Conservation (phyloP, 2,113 vertebrate genomes). For the Rhizomys pruinosus region DNA sequence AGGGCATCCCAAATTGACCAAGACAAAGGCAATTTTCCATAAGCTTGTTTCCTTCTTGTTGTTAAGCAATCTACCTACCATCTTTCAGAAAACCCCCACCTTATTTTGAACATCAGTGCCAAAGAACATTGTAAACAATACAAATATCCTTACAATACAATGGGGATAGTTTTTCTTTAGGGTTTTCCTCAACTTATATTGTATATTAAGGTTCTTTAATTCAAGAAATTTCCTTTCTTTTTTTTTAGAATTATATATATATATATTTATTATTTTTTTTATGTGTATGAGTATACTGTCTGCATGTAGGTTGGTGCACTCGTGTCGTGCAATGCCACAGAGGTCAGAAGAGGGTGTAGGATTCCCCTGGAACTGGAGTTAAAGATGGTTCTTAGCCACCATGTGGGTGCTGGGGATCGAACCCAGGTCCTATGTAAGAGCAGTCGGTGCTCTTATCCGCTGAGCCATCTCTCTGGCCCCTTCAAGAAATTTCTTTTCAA, state of each 20-base stretch:
- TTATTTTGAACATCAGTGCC: background rate
- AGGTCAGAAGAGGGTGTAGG: too few relatives aligned
- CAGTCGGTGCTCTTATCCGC: too few relatives aligned
- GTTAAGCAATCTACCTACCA: background rate
- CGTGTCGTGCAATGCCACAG: too few relatives aligned
- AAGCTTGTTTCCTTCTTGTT: background rate
- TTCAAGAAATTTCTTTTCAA: background rate
- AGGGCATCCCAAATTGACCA: background rate
- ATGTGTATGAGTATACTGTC: too few relatives aligned
- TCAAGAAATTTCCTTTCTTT: background rate
- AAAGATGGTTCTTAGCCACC: too few relatives aligned
- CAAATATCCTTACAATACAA: rapidly evolving
- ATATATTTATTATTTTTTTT: too few relatives aligned
- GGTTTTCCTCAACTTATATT: background rate
- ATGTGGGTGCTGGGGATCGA: too few relatives aligned
- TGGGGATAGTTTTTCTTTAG: background rate
- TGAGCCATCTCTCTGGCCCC: too few relatives aligned
- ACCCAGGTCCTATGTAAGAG: too few relatives aligned
- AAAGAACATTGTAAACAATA: background rate
- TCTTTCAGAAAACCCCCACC: background rate
- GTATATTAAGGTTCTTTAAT: background rate
- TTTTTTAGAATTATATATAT: too few relatives aligned
- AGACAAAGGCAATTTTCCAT: background rate
- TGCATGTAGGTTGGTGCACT: too few relatives aligned
- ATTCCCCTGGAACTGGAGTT: too few relatives aligned